Evolutionary conservation across 2,113 vertebrate genomes (phyloP).

Genomic region (Ctenodactylus gundi): DNA sequence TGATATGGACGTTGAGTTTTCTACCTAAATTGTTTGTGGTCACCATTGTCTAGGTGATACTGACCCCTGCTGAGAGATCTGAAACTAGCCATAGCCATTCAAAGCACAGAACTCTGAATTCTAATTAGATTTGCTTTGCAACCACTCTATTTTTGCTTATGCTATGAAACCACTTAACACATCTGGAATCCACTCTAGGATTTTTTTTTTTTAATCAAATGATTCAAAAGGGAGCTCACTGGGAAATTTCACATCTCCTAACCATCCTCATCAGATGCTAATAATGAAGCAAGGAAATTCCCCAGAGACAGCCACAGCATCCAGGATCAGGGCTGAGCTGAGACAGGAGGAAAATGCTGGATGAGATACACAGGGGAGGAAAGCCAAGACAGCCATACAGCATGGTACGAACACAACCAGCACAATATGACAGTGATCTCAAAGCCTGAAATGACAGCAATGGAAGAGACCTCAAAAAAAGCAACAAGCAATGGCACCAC

Average conservation of each 20-base stretch:
- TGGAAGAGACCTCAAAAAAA: neutral
- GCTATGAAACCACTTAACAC: conserved; percentile 19
- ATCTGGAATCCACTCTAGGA: conserved; percentile 25
- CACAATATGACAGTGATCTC: neutral
- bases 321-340: conserved; percentile 78
- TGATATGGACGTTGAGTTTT: conserved; percentile 4
- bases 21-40: conserved; percentile 29
- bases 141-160: conserved; percentile 38
- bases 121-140: neutral
- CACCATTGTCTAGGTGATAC: conserved; percentile 46
- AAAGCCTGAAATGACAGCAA: conserved; percentile 13
- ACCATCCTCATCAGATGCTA: conserved; percentile 68
- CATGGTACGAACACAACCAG: neutral
- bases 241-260: conserved; percentile 54
- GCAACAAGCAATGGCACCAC: conserved; percentile 45
- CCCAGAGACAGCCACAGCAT: conserved; percentile 82
- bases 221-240: conserved; percentile 38
- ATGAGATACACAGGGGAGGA: conserved; percentile 61
- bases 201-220: conserved; percentile 28
- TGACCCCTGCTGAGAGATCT: conserved; percentile 60
- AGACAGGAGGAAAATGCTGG: conserved; percentile 76
- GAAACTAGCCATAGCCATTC: conserved; percentile 31
- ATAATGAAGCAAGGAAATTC: conserved; percentile 79
- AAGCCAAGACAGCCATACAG: conserved; percentile 71
- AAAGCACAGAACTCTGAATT: conserved; percentile 48